Conservation (phyloP, 2,113 vertebrate genomes). For the Engraulis encrasicolus region DNA sequence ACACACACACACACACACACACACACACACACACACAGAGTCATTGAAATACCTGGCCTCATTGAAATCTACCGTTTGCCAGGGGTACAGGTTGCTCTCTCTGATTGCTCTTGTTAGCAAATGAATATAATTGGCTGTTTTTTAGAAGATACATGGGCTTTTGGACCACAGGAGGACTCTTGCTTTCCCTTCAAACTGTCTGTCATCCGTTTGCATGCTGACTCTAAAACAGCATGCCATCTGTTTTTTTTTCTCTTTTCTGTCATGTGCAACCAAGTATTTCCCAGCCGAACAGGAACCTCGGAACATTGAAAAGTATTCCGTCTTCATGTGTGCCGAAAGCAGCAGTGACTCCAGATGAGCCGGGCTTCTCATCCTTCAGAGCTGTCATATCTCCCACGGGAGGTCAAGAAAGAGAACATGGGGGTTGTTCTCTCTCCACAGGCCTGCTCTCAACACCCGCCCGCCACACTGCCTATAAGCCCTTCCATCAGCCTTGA, state of each 20-base stretch:
- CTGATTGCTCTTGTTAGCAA: no score
- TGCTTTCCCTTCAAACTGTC: not conserved
- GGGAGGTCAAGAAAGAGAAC: not conserved
- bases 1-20: no score
- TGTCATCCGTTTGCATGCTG: not conserved
- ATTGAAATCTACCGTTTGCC: no score
- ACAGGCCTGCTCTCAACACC: constrained; percentile 21
- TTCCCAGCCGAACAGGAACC: not conserved
- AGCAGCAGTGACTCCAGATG: not conserved
- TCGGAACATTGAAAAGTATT: not conserved
- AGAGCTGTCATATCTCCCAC: not conserved
- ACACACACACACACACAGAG: no score
- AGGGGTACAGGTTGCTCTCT: no score
- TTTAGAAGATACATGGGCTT: no score
- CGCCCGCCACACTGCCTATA: not conserved
- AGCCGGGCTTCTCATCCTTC: not conserved
- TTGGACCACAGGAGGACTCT: not conserved
- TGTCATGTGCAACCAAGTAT: not conserved
- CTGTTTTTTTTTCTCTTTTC: not conserved
- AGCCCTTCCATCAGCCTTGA: not conserved
- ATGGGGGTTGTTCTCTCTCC: not conserved
- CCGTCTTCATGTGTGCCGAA: not conserved
- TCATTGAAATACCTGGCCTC: no score
- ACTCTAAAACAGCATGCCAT: not conserved
- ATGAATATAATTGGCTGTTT: no score